Evolutionary conservation across 2,888 invertebrate species (phyloP), one percentile per base, ranked within the genome.

Genomic region (Athalia cordata): DNA sequence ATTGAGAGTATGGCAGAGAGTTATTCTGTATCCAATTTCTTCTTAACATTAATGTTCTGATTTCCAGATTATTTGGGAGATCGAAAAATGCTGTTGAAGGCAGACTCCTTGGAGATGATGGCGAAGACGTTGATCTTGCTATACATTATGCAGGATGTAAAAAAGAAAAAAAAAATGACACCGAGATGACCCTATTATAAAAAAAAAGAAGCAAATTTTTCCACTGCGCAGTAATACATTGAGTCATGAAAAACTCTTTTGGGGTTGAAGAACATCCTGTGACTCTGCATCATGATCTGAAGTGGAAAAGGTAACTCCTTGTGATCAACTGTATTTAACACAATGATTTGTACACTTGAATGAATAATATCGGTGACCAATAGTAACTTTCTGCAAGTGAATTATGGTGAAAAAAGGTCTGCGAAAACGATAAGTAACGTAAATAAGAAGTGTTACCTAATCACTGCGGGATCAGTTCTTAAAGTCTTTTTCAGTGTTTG

Each of bases 21-120:
- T 75, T 15, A 78, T 59, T 77, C n/a, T 81, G 55, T 50, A 57
- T 6, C 49, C 4, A 49, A 47, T 75, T 59, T 8, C 79, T 77
- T 43, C 55, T 72, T 29, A 79, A 72, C 29, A 29, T 15, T 77
- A 8, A 57, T n/a, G 72, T 52, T 78, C 78, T 65, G 45, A 52
- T 79, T 85, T 88, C 4, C 87, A 92, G 91, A 83, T 87, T 91
- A 77, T 89, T 91, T 82, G 89, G 90, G 74, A 88, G 89, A 82
- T 86, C 88, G 57, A 91, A 90, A 82, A 87, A 87, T 59, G 90
- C 90, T 6, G 87, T 89, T 15, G 90, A 91, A 77, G 88, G 90
- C 77, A 87, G 90, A 59, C 85, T 91, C 29, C 87, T 89, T 9
- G 87, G 86, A 5, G 89, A 89, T 50, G 88, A 90, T 50, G 87